These are phyloP conservation scores for Perizoma flavofasciatum DNA, from an alignment of 2,888 invertebrate species.

Conservation along the genomic window DNA sequence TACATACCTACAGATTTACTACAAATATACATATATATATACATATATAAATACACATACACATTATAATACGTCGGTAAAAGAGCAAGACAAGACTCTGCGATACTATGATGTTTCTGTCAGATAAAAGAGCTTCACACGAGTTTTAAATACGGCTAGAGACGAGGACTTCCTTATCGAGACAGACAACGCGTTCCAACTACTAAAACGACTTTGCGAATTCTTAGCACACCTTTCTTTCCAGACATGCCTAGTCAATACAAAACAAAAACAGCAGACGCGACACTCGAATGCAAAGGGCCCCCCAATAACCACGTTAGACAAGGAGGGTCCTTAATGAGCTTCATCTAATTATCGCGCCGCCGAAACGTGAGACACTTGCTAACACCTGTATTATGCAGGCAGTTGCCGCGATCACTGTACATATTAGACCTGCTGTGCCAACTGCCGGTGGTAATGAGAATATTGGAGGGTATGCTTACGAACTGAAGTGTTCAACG, in stretches of 20 bases:
- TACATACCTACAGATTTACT: no score
- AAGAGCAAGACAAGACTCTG: no score
- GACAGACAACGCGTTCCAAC: not conserved
- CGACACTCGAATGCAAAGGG: conserved; percentile 37
- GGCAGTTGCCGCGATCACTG: conserved; percentile 33
- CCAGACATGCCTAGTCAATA: conserved; percentile 24
- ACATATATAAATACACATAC: no score
- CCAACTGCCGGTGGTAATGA: conserved; percentile 21
- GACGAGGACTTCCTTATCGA: no score
- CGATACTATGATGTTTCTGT: no score
- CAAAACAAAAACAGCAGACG: conserved; percentile 29
- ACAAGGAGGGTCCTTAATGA: conserved; percentile 50
- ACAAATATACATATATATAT: no score
- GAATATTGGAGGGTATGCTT: conserved; percentile 19
- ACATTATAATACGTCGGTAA: no score
- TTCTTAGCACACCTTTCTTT: conserved; percentile 23
- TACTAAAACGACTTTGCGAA: conserved; percentile 14
- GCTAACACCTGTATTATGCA: conserved; percentile 60
- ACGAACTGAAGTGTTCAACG: not conserved
- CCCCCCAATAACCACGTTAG: conserved; percentile 42
- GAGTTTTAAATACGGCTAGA: no score
- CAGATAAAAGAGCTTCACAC: no score
- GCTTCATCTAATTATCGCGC: conserved; percentile 60
- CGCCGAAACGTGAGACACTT: conserved; percentile 51
- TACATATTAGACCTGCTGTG: conserved; percentile 34